These are phyloP conservation scores for Erithacus rubecula DNA, from an alignment of 2,797 vertebrate species.

Conservation along the genomic window DNA sequence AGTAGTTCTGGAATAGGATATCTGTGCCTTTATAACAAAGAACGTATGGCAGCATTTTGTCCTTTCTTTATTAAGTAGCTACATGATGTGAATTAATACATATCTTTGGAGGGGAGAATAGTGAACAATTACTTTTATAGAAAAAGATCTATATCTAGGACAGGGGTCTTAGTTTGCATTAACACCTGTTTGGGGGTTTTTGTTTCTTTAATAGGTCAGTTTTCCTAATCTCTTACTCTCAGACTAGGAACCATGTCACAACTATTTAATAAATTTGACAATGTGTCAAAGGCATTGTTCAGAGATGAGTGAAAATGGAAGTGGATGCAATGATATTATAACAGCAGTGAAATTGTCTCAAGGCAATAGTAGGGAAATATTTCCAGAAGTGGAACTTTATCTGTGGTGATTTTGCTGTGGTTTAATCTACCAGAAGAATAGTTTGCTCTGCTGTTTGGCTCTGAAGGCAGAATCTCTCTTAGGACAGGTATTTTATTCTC, in stretches of 20 bases:
- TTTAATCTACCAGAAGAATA: conserved; percentile 1
- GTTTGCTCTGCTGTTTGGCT: not conserved
- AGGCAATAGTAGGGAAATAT: not conserved
- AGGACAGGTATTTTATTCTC: not conserved
- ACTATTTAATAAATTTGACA: not conserved
- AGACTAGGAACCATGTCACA: not conserved
- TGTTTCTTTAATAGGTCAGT: not conserved
- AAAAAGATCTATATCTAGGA: not conserved
- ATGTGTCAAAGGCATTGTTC: not conserved
- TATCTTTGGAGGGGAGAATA: not conserved
- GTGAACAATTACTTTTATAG: not conserved
- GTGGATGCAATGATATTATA: not conserved
- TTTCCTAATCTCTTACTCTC: not conserved
- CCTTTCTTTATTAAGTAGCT: not conserved
- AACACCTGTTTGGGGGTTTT: not conserved
- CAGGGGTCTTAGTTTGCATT: not conserved
- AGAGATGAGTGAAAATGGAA: not conserved
- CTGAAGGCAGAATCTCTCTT: not conserved
- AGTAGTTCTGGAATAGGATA: not conserved
- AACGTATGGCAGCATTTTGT: not conserved
- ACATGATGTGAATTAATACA: not conserved
- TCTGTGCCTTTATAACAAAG: not conserved
- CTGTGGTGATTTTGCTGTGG: not conserved
- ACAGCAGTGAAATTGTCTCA: not conserved
- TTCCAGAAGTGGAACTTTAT: not conserved